A percentile compares a stretch with the other conserved stretches of the same genome.
Evolutionary conservation across 2,888 invertebrate species (phyloP).

Genomic region (Choreutis nemorana): DNA sequence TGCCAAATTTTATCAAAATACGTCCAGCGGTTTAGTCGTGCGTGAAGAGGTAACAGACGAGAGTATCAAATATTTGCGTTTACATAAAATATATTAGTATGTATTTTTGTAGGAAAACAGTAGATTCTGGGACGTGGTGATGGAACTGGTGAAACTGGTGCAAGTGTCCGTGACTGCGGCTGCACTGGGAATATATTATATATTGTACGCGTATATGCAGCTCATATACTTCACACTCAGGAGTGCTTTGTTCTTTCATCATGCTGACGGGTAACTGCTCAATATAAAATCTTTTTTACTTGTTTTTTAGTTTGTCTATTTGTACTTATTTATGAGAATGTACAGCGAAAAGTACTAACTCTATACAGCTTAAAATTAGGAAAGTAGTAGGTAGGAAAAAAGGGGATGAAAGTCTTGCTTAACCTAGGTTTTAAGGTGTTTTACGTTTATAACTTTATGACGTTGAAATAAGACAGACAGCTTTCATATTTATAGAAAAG

Average conservation of each 20-base stretch:
- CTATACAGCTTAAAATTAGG: no score
- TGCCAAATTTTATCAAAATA: no score
- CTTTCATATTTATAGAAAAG: no score
- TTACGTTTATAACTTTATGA: no score
- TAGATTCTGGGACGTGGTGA: slow-evolving; percentile 21
- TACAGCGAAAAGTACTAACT: no score
- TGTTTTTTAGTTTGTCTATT: slow-evolving; percentile 5
- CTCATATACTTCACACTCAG: slow-evolving; percentile 40
- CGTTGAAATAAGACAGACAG: no score
- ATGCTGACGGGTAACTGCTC: slow-evolving; percentile 41
- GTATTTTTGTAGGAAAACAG: slow-evolving; percentile 5
- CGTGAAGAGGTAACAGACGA: no score
- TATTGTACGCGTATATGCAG: slow-evolving; percentile 55
- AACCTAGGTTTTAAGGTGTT: slow-evolving; percentile 1
- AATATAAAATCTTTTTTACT: not conserved
- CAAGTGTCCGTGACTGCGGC: slow-evolving; percentile 44
- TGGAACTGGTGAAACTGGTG: slow-evolving; percentile 31
- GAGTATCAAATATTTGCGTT: not conserved
- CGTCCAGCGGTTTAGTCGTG: no score
- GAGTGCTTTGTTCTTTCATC: slow-evolving; percentile 44
- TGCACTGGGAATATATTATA: slow-evolving; percentile 45
- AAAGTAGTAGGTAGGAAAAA: no score
- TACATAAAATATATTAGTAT: not conserved
- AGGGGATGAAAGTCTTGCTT: no score
- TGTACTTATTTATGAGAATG: no score